phyloP scores from a whole-genome alignment of 2,113 vertebrate genomes.

The Aplodontia rufa region DNA sequence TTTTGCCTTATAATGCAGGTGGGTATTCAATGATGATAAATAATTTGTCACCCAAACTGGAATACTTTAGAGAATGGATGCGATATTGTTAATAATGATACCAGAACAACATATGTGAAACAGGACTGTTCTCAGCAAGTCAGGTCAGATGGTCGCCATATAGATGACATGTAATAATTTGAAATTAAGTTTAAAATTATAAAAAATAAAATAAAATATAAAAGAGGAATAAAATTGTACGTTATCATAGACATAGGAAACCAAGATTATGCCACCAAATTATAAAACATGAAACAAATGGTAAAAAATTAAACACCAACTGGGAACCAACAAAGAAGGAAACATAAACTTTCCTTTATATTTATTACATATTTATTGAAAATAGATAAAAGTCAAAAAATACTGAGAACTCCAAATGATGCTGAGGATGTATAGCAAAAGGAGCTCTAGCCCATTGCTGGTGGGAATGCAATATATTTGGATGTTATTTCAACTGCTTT shows the following conservation, averaged over 20 bases:
- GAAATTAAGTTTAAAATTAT: background rate
- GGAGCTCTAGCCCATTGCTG: background rate
- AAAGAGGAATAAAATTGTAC: background rate
- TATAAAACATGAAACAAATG: background rate
- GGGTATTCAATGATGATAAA: background rate
- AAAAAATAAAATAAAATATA: background rate
- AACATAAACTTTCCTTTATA: too few species aligned
- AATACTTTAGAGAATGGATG: background rate
- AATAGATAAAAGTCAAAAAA: background rate
- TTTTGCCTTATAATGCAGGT: background rate
- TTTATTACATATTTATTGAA: background rate
- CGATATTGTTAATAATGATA: background rate
- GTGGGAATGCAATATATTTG: background rate
- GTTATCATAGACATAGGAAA: background rate
- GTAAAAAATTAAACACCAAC: background rate
- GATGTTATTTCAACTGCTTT: background rate
- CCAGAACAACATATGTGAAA: background rate
- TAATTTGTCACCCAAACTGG: background rate
- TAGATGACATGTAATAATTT: background rate
- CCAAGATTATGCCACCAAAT: background rate
- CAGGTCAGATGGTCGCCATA: background rate
- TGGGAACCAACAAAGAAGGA: background rate
- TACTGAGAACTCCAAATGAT: background rate
- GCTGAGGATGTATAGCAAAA: background rate
- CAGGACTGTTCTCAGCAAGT: background rate